Conservation (phyloP, 2,888 invertebrate species). For the Microchrysa polita region DNA sequence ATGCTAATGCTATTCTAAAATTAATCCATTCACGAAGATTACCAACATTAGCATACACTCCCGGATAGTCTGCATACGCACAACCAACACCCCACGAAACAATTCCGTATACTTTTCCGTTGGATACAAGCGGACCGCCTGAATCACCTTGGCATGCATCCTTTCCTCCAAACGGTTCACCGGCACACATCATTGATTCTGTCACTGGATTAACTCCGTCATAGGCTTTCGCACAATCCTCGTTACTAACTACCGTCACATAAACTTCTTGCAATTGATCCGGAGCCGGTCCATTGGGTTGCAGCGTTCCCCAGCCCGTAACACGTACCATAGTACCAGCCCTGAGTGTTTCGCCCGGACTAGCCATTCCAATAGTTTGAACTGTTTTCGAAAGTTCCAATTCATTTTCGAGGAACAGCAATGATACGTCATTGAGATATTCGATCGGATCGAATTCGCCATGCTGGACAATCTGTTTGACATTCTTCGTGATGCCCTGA, state of each 20-base stretch:
- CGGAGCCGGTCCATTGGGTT: slow-evolving; percentile 54
- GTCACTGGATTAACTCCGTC: neutral
- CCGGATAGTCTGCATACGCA: neutral
- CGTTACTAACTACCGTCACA: slow-evolving; percentile 63
- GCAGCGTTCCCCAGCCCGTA: slow-evolving; percentile 46
- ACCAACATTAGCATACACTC: slow-evolving; percentile 24
- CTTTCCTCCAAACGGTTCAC: neutral
- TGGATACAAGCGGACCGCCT: slow-evolving; percentile 16
- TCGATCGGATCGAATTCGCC: neutral
- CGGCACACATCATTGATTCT: slow-evolving; percentile 10
- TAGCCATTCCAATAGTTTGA: slow-evolving; percentile 56
- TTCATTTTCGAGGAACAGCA: slow-evolving; percentile 64
- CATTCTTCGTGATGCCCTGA: neutral
- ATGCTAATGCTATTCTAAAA: neutral
- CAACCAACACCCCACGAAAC: slow-evolving; percentile 22
- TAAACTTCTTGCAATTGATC: slow-evolving; percentile 62
- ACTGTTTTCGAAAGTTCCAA: slow-evolving; percentile 61
- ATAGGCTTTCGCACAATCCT: slow-evolving; percentile 47
- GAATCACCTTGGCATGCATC: slow-evolving; percentile 23
- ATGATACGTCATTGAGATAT: slow-evolving; percentile 66
- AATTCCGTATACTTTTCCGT: slow-evolving; percentile 9
- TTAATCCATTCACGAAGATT: slow-evolving; percentile 18
- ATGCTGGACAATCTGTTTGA: slow-evolving; percentile 19
- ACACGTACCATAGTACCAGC: slow-evolving; percentile 9
- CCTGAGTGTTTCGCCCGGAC: slow-evolving; percentile 1